Base-by-base conservation (phyloP, 2,113 vertebrate species). In the Arvicanthis niloticus region DNA sequence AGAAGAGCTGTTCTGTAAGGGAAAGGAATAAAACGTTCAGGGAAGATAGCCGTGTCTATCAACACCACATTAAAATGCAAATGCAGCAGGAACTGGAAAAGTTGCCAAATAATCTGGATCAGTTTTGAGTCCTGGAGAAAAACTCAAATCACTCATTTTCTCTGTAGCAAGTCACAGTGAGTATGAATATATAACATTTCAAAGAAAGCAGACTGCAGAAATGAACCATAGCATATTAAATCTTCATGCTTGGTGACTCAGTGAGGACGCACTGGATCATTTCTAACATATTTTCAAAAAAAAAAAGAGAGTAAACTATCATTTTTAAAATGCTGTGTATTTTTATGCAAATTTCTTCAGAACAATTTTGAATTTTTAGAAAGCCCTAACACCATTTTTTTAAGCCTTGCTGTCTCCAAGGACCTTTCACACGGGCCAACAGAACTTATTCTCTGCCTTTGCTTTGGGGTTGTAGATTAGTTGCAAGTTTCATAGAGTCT, bases 41-140 rank as follows among this genome's bases (percentile, higher is more conserved):
- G 91, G 89, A 95, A 91, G 95, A 92, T 70, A 84, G 94, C 87
- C 37, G 19, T 80, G 37, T 96, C 81, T 92, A 84, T 76, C 94
- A 95, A 94, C 51, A 87, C 15, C 75, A 37, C 81, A 89, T 97
- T 97, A 97, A 97, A 97, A 97, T 97, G 94, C 86, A 97, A 97
- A 96, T 97, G 48, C 68, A 92, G 53, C 31, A 26, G 60, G 93
- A 87, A 91, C 91, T 85, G 85, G 67, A 91, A 40, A 96, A 82
- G 77, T 75, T 93, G 85, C 77, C 89, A 96, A 86, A 96, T 93
- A 97, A 96, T 95, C 72, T 96, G 96, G 86, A 97, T 97, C 86
- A 88, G 60, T 94, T 95, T 89, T 76, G 67, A 95, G 62, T 94
- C 70, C 42, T n/a, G 77, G 12, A 96, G 67, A 96, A 96, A 95